Base-by-base conservation (phyloP, 2,888 invertebrate species). In the Ditula angustiorana region DNA sequence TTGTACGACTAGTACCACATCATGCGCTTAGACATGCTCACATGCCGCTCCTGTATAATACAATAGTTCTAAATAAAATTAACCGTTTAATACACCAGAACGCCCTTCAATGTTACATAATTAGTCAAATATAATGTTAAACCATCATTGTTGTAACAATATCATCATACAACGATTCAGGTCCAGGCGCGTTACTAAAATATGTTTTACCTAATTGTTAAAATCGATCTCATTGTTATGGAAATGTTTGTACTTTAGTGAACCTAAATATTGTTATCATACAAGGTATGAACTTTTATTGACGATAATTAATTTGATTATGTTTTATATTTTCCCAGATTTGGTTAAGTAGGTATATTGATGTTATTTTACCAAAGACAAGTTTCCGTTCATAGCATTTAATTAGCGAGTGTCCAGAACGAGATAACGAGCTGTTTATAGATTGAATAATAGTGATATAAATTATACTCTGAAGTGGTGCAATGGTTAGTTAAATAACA, bases 221-320 rank as follows among this genome's bases (percentile, higher is more conserved):
- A 86, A 88, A 88, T 85, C 88, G 92, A 92, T 92, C 92, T 92
- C 92, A 92, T 90, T 92, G 90, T 92, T 92, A 89, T 88, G 84
- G 82, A 90, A 83, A 85, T 86, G 79, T 85, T 78, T 82, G 82
- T 88, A 85, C 81, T 82, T 78, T 86, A 85, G 83, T 81, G 79
- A 85, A 79, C 81, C 73, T 86, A 82, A 84, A 83, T 85, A 86
- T 91, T 92, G 92, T 92, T 92, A 92, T 92, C 92, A 92, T 92
- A 92, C 92, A 88, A 85, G 90, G 92, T 92, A 91, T 92, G 92
- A 92, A 91, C 80, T 90, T 86, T 81, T 83, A 81, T 79, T 79
- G 76, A 76, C 76, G 76, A 78, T 80, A 67, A 74, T 73, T 77
- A 76, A 78, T 82, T 78, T 74, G 70, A 76, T 76, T 76, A 80